Evolutionary conservation across 2,888 invertebrate species (phyloP).

Genomic region (Portevinia maculata): DNA sequence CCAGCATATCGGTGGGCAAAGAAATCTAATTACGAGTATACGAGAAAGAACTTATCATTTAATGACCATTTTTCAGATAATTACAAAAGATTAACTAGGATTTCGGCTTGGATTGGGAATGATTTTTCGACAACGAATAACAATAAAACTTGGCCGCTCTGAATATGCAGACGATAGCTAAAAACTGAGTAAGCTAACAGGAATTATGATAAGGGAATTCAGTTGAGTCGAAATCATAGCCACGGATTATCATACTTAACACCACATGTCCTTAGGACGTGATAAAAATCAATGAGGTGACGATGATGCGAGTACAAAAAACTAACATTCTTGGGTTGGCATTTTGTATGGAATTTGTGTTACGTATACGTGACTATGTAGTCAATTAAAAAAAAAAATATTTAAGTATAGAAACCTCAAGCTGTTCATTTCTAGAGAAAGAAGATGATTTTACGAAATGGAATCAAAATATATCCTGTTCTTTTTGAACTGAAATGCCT

Average conservation of each 20-base stretch:
- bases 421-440: too few species aligned
- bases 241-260: slow-evolving; percentile 43
- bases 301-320: too few species aligned
- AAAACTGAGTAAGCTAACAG: neutral
- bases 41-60: slow-evolving; percentile 78
- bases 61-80: slow-evolving; percentile 82
- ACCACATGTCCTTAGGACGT: neutral
- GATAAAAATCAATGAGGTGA: neutral
- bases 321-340: too few species aligned
- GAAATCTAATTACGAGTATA: slow-evolving; percentile 73
- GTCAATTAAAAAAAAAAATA: too few species aligned
- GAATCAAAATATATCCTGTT: too few species aligned
- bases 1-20: slow-evolving; percentile 12
- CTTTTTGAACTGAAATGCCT: too few species aligned
- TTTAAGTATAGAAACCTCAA: too few species aligned
- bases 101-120: slow-evolving; percentile 54
- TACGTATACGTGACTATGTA: too few species aligned
- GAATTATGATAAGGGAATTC: slow-evolving; percentile 21
- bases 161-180: neutral
- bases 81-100: slow-evolving; percentile 79
- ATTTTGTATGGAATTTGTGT: too few species aligned
- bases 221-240: slow-evolving; percentile 32
- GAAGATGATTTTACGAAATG: too few species aligned
- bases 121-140: slow-evolving; percentile 38
- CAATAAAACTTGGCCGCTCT: slow-evolving; percentile 15